Evolutionary conservation across 2,888 invertebrate genomes (phyloP), one percentile per base, ranked within the genome.

Genomic region (Agonopterix heracliana): DNA sequence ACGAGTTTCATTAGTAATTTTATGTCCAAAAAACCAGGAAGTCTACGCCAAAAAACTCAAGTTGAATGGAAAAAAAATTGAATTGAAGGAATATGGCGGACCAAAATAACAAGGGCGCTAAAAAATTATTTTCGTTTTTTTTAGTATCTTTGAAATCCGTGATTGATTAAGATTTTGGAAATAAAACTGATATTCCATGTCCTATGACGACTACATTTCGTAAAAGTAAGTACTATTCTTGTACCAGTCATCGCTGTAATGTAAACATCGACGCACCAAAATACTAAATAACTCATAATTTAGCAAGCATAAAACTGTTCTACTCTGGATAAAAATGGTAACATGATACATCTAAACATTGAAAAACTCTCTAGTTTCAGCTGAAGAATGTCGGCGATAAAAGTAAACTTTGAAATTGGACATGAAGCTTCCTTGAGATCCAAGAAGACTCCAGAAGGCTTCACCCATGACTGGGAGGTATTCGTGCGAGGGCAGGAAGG

Each of bases 401-500:
- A 81, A 74, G 95, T 97, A 64, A 93, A 93, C 77, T 92, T 98
- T 72, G 97, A 98, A 90, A 94, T 98, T 78, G 98, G 98, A 59
- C 98, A 98, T 84, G 92, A 93, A 81, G 96, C 98, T 59, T 91
- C 92, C 54, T 78, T 96, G 62, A 93, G 95, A 68, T 92, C 92
- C 48, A 95, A 95, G 75, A 92, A 92, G 64, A 96, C 97, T 10
- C 92, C 93, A 14, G 96, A 97, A 76, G 98, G 97, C 44, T 98
- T 96, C 77, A 98, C 98, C 61, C 98, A 98, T 87, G 98, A 98
- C 79, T 98, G 98, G 98, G 96, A 96, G 80, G 93, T 98, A 48
- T 98, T 95, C 87, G 96, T 98, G 14, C 91, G 95, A 69, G 98
- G 98, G 48, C 92, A 93, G 59, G 96, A 97, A 71, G 94, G 94